Percentiles rank a stretch among this genome's conserved stretches.
Evolutionary conservation across 1,140 invertebrate genomes (phyloP).

Genomic region (Anastrepha obliqua): DNA sequence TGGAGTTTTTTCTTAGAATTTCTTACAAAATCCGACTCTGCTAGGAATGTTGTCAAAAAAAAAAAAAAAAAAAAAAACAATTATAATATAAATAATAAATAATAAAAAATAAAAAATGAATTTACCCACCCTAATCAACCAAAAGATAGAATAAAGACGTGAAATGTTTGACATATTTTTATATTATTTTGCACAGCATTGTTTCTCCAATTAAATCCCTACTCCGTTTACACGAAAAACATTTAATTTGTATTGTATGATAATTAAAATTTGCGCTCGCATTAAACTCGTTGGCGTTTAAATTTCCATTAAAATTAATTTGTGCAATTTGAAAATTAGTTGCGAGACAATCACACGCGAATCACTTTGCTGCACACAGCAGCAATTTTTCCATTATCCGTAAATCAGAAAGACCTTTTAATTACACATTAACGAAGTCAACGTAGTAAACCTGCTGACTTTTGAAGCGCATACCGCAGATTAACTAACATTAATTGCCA

Average conservation of each 20-base stretch:
- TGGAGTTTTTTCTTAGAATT: no score
- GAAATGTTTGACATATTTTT: no score
- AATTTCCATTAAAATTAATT: conserved; percentile 47
- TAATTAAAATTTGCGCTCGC: neutral
- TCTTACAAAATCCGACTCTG: no score
- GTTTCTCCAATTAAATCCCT: no score
- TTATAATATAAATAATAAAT: no score
- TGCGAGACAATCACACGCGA: conserved; percentile 36
- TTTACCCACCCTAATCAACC: no score
- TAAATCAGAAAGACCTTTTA: neutral
- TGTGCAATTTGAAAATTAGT: conserved; percentile 47
- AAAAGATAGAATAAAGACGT: no score
- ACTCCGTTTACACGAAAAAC: neutral
- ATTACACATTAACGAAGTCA: conserved; percentile 16
- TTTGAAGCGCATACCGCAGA: conserved; percentile 44
- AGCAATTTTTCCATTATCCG: conserved; percentile 14
- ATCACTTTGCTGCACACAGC: neutral
- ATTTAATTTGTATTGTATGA: neutral
- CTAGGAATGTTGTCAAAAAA: no score
- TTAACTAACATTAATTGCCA: conserved; percentile 48
- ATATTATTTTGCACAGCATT: no score
- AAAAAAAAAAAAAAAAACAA: no score
- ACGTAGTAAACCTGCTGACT: neutral
- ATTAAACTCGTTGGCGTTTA: conserved; percentile 25
- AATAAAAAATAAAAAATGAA: no score